phyloP scores from a whole-genome alignment of 2,888 invertebrate genomes.

The Noctua comes region DNA sequence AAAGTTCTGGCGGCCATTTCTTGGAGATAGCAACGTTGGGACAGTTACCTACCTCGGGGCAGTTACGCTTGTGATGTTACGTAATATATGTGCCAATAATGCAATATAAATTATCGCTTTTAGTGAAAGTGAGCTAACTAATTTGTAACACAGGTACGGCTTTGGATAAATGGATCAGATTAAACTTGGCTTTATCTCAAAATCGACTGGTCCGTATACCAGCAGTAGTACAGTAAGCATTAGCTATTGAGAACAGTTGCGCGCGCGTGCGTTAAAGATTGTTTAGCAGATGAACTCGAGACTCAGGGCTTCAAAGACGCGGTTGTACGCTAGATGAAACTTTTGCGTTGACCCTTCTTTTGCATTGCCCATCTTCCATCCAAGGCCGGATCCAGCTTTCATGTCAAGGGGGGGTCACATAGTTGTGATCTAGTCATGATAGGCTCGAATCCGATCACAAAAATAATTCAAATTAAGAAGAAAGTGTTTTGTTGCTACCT shows the following conservation, averaged over 20 bases:
- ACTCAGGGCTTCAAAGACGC: neutral
- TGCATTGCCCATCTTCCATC: neutral
- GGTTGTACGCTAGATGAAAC: neutral
- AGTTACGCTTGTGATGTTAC: slow-evolving; percentile 30
- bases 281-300: neutral
- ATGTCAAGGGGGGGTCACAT: too few relatives aligned
- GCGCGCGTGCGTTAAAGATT: neutral
- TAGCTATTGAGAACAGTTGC: neutral
- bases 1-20: slow-evolving; percentile 28
- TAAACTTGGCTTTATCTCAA: slow-evolving; percentile 15
- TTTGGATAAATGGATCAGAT: slow-evolving; percentile 22
- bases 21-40: slow-evolving; percentile 11
- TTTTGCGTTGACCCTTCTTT: neutral
- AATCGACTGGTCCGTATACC: neutral
- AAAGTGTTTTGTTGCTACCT: too few relatives aligned
- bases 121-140: slow-evolving; percentile 51
- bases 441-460: too few relatives aligned
- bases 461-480: too few relatives aligned
- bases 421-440: too few relatives aligned
- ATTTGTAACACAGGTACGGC: slow-evolving; percentile 31
- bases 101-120: slow-evolving; percentile 50
- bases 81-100: slow-evolving; percentile 58
- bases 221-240: neutral
- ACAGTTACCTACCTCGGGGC: slow-evolving; percentile 12
- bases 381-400: too few relatives aligned